These are phyloP conservation scores for Trididemnum miniatum DNA, from an alignment of 23 tunicate species.

Conservation along the genomic window DNA sequence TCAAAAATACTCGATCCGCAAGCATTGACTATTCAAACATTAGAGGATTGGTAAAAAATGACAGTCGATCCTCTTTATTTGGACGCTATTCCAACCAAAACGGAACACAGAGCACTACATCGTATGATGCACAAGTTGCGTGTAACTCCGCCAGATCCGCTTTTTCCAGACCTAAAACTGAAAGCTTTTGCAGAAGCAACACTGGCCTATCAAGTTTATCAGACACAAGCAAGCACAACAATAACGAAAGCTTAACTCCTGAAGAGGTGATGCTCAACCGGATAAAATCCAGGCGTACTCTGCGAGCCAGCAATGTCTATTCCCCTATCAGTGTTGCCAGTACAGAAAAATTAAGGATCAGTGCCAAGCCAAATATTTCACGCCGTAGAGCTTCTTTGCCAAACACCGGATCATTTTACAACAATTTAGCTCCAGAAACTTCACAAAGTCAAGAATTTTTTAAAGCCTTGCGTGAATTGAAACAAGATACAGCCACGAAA, in stretches of 20 bases:
- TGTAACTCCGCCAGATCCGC: background rate
- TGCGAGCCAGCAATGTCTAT: constrained; percentile 1
- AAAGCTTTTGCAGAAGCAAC: background rate
- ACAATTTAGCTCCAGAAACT: background rate
- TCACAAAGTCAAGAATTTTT: background rate
- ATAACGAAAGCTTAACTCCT: background rate
- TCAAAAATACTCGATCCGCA: background rate
- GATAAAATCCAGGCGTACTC: background rate
- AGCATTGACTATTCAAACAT: constrained; percentile 1
- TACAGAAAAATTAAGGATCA: background rate
- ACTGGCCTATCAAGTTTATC: background rate
- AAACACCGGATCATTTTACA: background rate
- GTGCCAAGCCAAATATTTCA: background rate
- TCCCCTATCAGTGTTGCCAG: constrained; percentile 16
- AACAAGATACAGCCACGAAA: background rate
- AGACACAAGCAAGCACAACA: background rate
- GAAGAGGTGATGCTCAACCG: background rate
- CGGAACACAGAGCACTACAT: background rate
- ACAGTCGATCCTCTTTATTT: background rate
- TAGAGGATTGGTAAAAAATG: background rate
- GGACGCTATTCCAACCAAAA: background rate
- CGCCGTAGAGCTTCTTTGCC: constrained; percentile 11
- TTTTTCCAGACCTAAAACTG: background rate
- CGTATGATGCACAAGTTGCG: background rate
- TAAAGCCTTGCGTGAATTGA: background rate